These are phyloP conservation scores for Onthophagus sagittarius DNA, from an alignment of 2,888 invertebrate species.

Conservation along the genomic window DNA sequence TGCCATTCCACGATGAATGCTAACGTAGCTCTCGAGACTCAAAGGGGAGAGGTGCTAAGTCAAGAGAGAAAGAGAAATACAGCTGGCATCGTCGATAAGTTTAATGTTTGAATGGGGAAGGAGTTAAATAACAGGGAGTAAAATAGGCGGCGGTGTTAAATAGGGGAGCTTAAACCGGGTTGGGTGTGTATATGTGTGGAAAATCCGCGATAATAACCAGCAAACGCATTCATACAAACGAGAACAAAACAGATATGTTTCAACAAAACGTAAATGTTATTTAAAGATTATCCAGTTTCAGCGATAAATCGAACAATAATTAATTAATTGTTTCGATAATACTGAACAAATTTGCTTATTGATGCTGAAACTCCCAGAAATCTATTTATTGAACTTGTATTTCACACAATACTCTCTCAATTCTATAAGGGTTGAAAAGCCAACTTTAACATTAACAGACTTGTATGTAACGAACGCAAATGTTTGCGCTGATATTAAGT, in stretches of 20 bases:
- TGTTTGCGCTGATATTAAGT: no score
- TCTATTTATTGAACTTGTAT: neutral
- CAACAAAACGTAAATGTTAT: neutral
- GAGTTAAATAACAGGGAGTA: neutral
- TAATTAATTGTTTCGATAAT: neutral
- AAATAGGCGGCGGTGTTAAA: no score
- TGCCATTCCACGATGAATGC: neutral
- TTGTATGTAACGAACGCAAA: no score
- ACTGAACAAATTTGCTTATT: neutral
- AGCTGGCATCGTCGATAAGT: neutral
- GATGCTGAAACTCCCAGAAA: neutral
- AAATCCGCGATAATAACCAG: neutral
- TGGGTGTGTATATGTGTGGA: neutral
- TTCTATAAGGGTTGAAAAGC: no score
- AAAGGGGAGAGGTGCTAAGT: neutral
- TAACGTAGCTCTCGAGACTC: neutral
- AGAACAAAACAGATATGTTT: neutral
- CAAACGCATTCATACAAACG: neutral
- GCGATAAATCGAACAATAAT: neutral
- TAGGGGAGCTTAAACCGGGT: no score
- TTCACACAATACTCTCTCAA: no score
- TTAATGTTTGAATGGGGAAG: neutral
- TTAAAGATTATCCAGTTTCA: neutral
- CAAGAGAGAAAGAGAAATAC: neutral
- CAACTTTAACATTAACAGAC: no score